These are phyloP conservation scores for Leucania comma DNA, from an alignment of 2,888 invertebrate genomes.

Conservation along the genomic window DNA sequence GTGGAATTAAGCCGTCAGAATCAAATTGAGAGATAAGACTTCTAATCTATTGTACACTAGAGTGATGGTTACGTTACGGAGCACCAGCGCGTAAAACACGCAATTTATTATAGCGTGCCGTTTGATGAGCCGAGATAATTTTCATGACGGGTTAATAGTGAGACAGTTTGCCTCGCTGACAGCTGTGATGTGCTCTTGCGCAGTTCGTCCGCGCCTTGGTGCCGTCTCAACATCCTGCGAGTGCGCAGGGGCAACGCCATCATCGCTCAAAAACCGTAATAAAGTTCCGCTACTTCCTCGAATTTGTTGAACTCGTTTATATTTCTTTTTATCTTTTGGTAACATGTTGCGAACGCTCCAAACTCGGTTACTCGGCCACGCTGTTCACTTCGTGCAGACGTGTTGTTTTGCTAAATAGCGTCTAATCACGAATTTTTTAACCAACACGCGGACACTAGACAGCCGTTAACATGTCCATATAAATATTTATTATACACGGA, in stretches of 20 bases:
- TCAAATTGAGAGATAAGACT: slow-evolving; percentile 33
- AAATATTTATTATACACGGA: slow-evolving; percentile 50
- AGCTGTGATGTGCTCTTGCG: slow-evolving; percentile 33
- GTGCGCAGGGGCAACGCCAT: slow-evolving; percentile 30
- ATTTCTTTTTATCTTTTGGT: slow-evolving; percentile 73
- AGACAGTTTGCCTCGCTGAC: slow-evolving; percentile 2
- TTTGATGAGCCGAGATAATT: slow-evolving; percentile 20
- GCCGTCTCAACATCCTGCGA: slow-evolving; percentile 25
- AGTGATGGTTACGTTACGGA: slow-evolving; percentile 14
- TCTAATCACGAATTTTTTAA: slow-evolving; percentile 45
- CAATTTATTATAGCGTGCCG: slow-evolving; percentile 33
- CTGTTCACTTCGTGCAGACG: slow-evolving; percentile 46
- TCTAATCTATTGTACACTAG: slow-evolving; percentile 23
- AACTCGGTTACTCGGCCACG: slow-evolving; percentile 75
- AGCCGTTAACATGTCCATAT: slow-evolving; percentile 30
- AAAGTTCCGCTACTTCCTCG: slow-evolving; percentile 77
- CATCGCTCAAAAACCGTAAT: slow-evolving; percentile 73
- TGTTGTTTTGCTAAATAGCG: slow-evolving; percentile 40
- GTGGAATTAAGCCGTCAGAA: slow-evolving; percentile 38
- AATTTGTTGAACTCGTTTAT: slow-evolving; percentile 74
- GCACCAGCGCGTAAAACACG: slow-evolving; percentile 39
- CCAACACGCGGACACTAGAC: slow-evolving; percentile 30
- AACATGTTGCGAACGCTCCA: slow-evolving; percentile 69
- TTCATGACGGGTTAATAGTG: slow-evolving; percentile 26
- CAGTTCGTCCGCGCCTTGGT: background rate